Evolutionary conservation across 2,888 invertebrate genomes (phyloP), one percentile per base, ranked within the genome.

Genomic region (Hypomecis atomaria): DNA sequence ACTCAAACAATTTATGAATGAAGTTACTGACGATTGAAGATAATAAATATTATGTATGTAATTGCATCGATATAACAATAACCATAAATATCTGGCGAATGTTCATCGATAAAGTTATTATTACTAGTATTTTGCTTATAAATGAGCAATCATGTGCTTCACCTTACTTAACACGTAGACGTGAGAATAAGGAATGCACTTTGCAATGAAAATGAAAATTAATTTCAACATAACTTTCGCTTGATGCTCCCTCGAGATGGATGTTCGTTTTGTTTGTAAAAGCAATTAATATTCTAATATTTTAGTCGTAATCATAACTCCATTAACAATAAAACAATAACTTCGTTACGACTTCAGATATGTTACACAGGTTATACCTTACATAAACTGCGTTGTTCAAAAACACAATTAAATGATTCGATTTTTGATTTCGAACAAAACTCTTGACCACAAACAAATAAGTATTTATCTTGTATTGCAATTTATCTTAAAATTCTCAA

Each of bases 191-290:
- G 48, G 23, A 43, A 53, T 53, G 53, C 38, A 45, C 34, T 37
- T 43, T 47, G 62, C 44, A 47, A 56, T 62, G 38, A 62, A 55
- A 56, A 61, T 62, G 43, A 62, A 62, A 57, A 49, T 59, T 49
- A 11, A 58, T 53, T 55, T 43, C 53, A 44, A 13, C 33, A 63
- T 58, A 59, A 50, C 64, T 37, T 54, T 62, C 59, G 66, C 59
- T 63, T 60, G 43, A 60, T 47, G 44, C 5, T 42, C 40, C 11
- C 10, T 54, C 53, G 40, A 45, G 10, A 53, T 47, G 53, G 53
- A 58, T 42, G 43, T 58, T 5, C 53, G 42, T 11, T 59, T 13
- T n/a, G 34, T 6, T 42, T 47, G 45, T 42, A 33, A 40, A 50
- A 54, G 10, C n/a, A 52, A 45, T 47, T 45, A 57, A 62, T 42